Evolutionary conservation across 2,888 invertebrate genomes (phyloP).

Genomic region (Tetragonisca angustula): DNA sequence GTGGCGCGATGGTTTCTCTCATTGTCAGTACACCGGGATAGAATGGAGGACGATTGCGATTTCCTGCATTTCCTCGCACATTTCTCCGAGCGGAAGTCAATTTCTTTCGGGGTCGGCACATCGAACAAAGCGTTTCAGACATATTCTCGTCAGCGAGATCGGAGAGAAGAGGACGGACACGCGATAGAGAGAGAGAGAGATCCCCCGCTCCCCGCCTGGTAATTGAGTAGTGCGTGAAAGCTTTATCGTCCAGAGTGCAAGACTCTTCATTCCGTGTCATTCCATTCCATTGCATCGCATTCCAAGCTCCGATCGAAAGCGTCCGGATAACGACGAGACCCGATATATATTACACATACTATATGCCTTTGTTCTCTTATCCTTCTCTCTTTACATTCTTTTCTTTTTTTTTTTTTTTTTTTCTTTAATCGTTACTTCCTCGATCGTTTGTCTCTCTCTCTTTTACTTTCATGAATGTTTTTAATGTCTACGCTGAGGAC

Average conservation of each 20-base stretch:
- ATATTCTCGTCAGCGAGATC: slow-evolving; percentile 31
- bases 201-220: too few relatives aligned
- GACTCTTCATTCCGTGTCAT: slow-evolving; percentile 67
- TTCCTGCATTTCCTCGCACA: slow-evolving; percentile 29
- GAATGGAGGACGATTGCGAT: slow-evolving; percentile 27
- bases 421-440: background rate
- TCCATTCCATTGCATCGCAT: slow-evolving; percentile 68
- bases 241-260: slow-evolving; percentile 68
- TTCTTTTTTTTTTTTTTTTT: background rate
- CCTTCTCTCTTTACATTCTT: background rate
- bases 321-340: slow-evolving; percentile 44
- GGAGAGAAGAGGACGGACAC: slow-evolving; percentile 16
- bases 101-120: slow-evolving; percentile 54
- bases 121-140: slow-evolving; percentile 62
- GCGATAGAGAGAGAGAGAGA: background rate
- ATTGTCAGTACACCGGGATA: background rate
- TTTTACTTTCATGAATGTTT: too few relatives aligned
- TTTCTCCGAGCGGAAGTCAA: slow-evolving; percentile 43
- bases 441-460: too few relatives aligned
- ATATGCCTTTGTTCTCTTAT: too few relatives aligned
- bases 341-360: background rate
- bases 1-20: background rate
- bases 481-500: too few relatives aligned
- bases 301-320: slow-evolving; percentile 71
- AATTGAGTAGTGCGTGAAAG: slow-evolving; percentile 67